Conservation (phyloP, 2,888 invertebrate species). For the Phoenoteleia sp. region DNA sequence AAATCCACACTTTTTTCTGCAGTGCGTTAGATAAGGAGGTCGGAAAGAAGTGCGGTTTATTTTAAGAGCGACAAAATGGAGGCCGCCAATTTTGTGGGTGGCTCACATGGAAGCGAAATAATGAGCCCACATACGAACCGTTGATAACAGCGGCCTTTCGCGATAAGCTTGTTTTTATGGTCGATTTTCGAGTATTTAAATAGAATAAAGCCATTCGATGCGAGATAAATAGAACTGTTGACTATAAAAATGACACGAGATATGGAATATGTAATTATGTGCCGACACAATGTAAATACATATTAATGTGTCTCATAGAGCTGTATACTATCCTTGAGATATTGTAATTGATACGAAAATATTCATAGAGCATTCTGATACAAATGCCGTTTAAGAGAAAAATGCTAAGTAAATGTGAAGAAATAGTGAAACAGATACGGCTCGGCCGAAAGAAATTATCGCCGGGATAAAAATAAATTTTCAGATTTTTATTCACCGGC, state of each 20-base stretch:
- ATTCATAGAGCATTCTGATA: constrained; percentile 42
- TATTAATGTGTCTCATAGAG: constrained; percentile 19
- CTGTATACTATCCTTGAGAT: constrained; percentile 40
- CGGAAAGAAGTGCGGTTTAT: constrained; percentile 9
- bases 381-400: constrained; percentile 8
- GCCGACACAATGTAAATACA: constrained; percentile 11
- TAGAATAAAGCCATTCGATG: constrained; percentile 11
- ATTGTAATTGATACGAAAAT: constrained; percentile 52
- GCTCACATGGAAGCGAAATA: constrained; percentile 14
- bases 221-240: constrained; percentile 18
- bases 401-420: constrained; percentile 25
- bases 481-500: background rate
- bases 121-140: constrained; percentile 13
- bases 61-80: constrained; percentile 19
- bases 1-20: too few species aligned
- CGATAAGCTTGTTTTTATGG: constrained; percentile 29
- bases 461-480: constrained; percentile 6
- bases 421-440: constrained; percentile 33
- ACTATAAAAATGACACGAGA: constrained; percentile 1
- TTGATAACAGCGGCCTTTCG: constrained; percentile 2
- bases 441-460: constrained; percentile 7
- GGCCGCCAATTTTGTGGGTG: constrained; percentile 16
- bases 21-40: background rate
- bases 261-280: constrained; percentile 39
- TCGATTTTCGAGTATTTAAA: constrained; percentile 19